Evolutionary conservation across 2,888 invertebrate genomes (phyloP).

Genomic region (Xylota segnis): DNA sequence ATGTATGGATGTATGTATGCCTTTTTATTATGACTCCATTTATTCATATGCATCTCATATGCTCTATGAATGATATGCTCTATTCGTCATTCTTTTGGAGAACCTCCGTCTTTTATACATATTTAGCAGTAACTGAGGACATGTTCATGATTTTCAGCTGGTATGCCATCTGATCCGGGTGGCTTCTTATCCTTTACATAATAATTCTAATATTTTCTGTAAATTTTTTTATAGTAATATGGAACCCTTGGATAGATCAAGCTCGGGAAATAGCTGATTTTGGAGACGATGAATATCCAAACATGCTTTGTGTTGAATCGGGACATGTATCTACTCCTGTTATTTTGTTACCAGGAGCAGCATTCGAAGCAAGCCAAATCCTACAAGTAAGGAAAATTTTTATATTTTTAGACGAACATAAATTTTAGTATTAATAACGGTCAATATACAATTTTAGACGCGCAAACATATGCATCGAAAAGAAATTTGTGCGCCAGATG

Average conservation of each 20-base stretch:
- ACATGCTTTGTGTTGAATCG: slow-evolving; percentile 98
- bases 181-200: too few relatives aligned
- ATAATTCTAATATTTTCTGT: slow-evolving; percentile 8
- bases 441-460: not conserved
- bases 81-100: too few relatives aligned
- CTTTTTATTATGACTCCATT: too few relatives aligned
- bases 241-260: slow-evolving; percentile 98
- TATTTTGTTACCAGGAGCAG: slow-evolving; percentile 94
- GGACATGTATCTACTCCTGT: slow-evolving; percentile 95
- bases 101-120: too few relatives aligned
- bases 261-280: slow-evolving; percentile 97
- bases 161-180: too few relatives aligned
- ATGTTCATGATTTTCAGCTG: too few relatives aligned
- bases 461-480: slow-evolving; percentile 1
- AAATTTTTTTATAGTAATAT: slow-evolving; percentile 88
- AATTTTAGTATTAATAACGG: not conserved
- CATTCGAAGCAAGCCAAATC: slow-evolving; percentile 96
- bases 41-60: too few relatives aligned
- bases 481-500: not conserved
- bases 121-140: too few relatives aligned
- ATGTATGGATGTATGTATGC: too few relatives aligned
- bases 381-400: slow-evolving; percentile 87
- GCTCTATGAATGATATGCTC: too few relatives aligned
- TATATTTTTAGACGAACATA: not conserved
- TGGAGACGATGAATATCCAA: slow-evolving; percentile 98